Conservation (phyloP, 2,888 invertebrate genomes). For the Stegophylla sp. region DNA sequence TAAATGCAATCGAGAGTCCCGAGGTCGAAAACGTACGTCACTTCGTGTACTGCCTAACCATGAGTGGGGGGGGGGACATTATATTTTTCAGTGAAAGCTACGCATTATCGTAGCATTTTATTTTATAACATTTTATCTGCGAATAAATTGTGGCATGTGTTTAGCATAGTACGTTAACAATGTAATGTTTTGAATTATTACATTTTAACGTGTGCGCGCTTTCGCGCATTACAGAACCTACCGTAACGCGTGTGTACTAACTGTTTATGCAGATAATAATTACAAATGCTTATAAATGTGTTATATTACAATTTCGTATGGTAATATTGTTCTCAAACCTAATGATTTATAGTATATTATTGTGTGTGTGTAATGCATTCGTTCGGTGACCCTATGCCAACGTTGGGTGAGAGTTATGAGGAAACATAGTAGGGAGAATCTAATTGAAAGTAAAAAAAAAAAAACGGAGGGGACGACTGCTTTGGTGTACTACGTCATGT, state of each 20-base stretch:
- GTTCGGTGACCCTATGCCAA: conserved; percentile 6
- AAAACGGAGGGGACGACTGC: too few relatives aligned
- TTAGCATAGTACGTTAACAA: conserved; percentile 54
- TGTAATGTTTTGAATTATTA: conserved; percentile 25
- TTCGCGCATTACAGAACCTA: neutral
- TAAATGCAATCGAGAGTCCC: neutral
- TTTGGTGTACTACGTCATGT: too few relatives aligned
- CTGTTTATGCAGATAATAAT: neutral
- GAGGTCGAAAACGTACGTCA: neutral
- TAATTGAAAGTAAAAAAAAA: too few relatives aligned
- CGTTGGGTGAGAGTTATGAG: neutral
- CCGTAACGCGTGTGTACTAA: too few relatives aligned
- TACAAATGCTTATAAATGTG: conserved; percentile 9
- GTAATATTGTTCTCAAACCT: conserved; percentile 16
- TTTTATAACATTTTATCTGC: conserved; percentile 21
- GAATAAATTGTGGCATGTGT: conserved; percentile 25
- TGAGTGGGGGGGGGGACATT: neutral
- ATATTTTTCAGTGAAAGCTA: conserved; percentile 31
- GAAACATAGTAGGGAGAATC: neutral
- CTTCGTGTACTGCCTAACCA: neutral
- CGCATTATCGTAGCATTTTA: neutral
- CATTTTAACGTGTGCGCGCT: too few relatives aligned
- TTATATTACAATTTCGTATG: conserved; percentile 48
- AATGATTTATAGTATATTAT: conserved; percentile 20
- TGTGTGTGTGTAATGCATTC: neutral